Conservation (phyloP, 2,888 invertebrate species). For the Drosophila nigritarsus region DNA sequence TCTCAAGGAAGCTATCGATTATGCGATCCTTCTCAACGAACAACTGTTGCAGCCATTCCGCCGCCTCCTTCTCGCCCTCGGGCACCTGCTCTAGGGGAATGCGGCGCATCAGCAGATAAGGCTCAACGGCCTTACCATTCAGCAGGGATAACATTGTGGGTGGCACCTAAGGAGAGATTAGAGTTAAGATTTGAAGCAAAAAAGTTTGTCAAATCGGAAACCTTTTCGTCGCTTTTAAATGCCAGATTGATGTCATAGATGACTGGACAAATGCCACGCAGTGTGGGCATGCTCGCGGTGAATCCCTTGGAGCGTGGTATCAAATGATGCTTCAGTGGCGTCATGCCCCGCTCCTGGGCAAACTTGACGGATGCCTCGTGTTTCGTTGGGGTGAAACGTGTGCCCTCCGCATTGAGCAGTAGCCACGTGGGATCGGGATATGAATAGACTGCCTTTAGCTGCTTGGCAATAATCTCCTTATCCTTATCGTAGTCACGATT, state of each 20-base stretch:
- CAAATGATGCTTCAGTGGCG: conserved; percentile 94
- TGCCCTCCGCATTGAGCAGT: conserved; percentile 96
- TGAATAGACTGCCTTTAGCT: conserved; percentile 92
- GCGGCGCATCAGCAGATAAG: conserved; percentile 91
- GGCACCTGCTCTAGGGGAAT: conserved; percentile 93
- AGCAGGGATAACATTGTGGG: conserved; percentile 93
- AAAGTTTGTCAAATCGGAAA: conserved; percentile 61
- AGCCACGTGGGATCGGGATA: conserved; percentile 97
- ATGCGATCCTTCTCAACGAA: conserved; percentile 91
- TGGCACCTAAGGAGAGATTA: conserved; percentile 85
- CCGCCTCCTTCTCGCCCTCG: conserved; percentile 88
- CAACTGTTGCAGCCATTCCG: conserved; percentile 92
- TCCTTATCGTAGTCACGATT: conserved; percentile 97
- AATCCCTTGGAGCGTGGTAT: conserved; percentile 98
- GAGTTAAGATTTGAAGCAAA: not conserved
- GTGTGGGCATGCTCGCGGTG: conserved; percentile 92
- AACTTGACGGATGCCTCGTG: conserved; percentile 95
- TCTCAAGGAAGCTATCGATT: conserved; percentile 84
- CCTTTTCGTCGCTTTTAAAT: conserved; percentile 88
- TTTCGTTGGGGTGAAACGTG: conserved; percentile 94
- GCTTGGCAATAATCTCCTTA: conserved; percentile 91
- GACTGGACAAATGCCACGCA: conserved; percentile 92
- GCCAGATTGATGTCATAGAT: conserved; percentile 93
- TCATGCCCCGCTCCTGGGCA: conserved; percentile 93
- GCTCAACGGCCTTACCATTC: conserved; percentile 90